Conservation (phyloP, 2,797 vertebrate species). For the Sebastes reedi region DNA sequence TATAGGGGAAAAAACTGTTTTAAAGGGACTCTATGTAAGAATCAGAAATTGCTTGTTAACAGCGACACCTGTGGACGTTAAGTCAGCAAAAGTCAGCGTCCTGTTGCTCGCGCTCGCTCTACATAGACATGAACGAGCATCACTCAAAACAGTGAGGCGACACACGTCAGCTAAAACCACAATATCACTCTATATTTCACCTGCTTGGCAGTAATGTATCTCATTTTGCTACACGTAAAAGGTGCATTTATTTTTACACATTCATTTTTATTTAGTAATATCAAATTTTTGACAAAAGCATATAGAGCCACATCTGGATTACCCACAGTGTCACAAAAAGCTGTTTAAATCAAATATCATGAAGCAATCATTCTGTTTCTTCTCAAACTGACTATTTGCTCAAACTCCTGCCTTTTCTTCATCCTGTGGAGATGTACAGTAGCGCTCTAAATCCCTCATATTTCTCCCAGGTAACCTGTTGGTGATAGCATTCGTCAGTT, state of each 20-base stretch:
- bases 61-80: no score
- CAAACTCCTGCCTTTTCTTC: not conserved
- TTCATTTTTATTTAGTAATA: not conserved
- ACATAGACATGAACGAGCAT: no score
- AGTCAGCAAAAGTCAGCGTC: no score
- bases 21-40: no score
- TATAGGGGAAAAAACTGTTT: no score
- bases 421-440: not conserved
- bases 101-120: no score
- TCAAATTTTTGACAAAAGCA: not conserved
- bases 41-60: no score
- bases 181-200: no score
- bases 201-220: no score
- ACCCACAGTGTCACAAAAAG: not conserved
- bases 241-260: not conserved
- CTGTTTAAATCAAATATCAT: not conserved
- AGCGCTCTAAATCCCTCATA: not conserved
- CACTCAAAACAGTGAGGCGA: no score
- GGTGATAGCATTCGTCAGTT: constrained; percentile 82
- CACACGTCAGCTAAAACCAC: no score
- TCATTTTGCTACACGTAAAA: not conserved
- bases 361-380: not conserved
- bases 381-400: not conserved
- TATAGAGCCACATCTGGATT: not conserved
- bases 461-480: constrained; percentile 76